Base-by-base conservation (phyloP, 2,113 vertebrate genomes). In the Macrotus californicus region DNA sequence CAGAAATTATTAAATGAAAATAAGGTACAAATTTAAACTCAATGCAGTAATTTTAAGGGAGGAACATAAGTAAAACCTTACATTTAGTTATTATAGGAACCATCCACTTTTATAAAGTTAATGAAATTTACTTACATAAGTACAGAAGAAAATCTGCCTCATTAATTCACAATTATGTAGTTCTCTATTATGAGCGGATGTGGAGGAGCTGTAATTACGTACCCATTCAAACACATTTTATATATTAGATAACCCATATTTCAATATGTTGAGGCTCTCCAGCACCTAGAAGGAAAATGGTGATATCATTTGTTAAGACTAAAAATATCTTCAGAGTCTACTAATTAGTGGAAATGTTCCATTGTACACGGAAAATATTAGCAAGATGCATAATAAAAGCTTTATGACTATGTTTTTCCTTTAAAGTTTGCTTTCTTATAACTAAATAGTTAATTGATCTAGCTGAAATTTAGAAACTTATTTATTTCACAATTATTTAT, bases 161-260 rank as follows among this genome's bases (percentile, higher is more conserved):
- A 94, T 96, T 95, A 88, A 88, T 93, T 94, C 46, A 79, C 70
- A 93, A 82, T 84, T 77, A 89, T 22, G 39, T 72, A 48, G 26
- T 72, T 5, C 15, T 91, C 72, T 2, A 66, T 77, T 91, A 93
- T 5, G 52, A 1, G 31, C 94, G 1, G 12, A 70, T 76, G 31
- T 94, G 46, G 41, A 81, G 11, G 19, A 70, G 13, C 82, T 19
- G 41, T 83, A 83, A 89, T 83, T 94, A 86, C 36, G 4, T 94
- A 41, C 82, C 91, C 82, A 69, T 89, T 96, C 70, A 75, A 94
- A 93, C 89, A 79, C 19, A 77, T 54, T 67, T 79, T 73, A 54
- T 83, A 92, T 94, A 70, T 67, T 94, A 52, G 12, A 54, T 56
- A 82, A 79, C 48, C 3, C 70, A 26, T 91, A 66, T 75, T 81